phyloP scores from a whole-genome alignment of 2,888 invertebrate genomes.

The Anorthoa munda region DNA sequence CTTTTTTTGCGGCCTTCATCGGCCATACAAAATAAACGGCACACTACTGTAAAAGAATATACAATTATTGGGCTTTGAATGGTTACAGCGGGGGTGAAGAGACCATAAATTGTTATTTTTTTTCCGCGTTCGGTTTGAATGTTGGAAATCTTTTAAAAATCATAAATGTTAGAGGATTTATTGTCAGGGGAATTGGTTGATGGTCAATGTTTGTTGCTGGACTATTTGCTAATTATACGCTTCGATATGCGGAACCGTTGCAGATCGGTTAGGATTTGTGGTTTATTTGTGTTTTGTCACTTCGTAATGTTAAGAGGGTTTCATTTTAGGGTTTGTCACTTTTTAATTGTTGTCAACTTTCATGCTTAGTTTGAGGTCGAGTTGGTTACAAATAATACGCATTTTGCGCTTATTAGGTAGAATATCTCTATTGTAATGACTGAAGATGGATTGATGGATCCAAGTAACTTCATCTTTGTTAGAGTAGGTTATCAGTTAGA shows the following conservation, averaged over 20 bases:
- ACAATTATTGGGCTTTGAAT: conserved; percentile 91
- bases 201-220: conserved; percentile 70
- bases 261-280: conserved; percentile 30
- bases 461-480: background rate
- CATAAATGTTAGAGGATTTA: conserved; percentile 85
- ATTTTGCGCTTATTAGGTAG: background rate
- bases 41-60: conserved; percentile 91
- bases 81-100: conserved; percentile 91
- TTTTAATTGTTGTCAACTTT: background rate
- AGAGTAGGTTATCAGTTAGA: background rate
- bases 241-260: conserved; percentile 70
- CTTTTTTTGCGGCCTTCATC: conserved; percentile 88
- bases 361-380: background rate
- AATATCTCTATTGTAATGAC: background rate
- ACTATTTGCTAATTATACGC: conserved; percentile 87
- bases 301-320: conserved; percentile 17
- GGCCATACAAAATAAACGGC: conserved; percentile 88
- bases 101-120: conserved; percentile 90
- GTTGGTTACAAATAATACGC: background rate
- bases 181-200: conserved; percentile 78
- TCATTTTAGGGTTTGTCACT: background rate
- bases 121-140: conserved; percentile 76
- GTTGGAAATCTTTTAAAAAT: conserved; percentile 88
- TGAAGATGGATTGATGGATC: background rate
- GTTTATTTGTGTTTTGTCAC: conserved; percentile 38